phyloP scores from a whole-genome alignment of 2,797 vertebrate species.

The Buceros bicornis region DNA sequence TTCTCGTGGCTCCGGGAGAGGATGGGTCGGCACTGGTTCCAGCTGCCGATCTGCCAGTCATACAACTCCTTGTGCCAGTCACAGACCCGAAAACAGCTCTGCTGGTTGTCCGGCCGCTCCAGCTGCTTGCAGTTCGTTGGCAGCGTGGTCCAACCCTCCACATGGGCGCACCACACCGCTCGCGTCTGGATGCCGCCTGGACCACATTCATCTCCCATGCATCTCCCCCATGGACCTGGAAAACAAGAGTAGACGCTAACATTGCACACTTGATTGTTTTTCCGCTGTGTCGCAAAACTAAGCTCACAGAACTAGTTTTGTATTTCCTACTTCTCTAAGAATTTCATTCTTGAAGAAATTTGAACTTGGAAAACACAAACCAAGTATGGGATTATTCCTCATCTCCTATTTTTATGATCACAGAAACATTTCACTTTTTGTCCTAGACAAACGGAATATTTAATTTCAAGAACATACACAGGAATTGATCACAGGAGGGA shows the following conservation, averaged over 20 bases:
- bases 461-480: not conserved
- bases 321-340: not conserved
- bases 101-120: slow-evolving; percentile 91
- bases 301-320: not conserved
- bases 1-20: slow-evolving; percentile 84
- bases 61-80: slow-evolving; percentile 98
- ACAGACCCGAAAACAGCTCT: slow-evolving; percentile 94
- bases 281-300: not conserved
- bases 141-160: slow-evolving; percentile 95
- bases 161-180: slow-evolving; percentile 95
- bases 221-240: slow-evolving; percentile 95
- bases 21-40: slow-evolving; percentile 90
- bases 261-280: not conserved
- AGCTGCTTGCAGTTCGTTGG: slow-evolving; percentile 92
- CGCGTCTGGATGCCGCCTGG: slow-evolving; percentile 94
- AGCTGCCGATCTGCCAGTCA: slow-evolving; percentile 90
- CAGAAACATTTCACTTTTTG: slow-evolving; percentile 11
- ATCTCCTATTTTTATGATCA: not conserved
- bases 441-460: not conserved
- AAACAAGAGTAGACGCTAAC: slow-evolving; percentile 21
- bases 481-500: not conserved
- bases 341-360: not conserved
- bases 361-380: not conserved
- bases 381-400: not conserved
- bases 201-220: slow-evolving; percentile 98